Conservation (phyloP, 1,140 invertebrate genomes). For the Calephelis virginiensis region DNA sequence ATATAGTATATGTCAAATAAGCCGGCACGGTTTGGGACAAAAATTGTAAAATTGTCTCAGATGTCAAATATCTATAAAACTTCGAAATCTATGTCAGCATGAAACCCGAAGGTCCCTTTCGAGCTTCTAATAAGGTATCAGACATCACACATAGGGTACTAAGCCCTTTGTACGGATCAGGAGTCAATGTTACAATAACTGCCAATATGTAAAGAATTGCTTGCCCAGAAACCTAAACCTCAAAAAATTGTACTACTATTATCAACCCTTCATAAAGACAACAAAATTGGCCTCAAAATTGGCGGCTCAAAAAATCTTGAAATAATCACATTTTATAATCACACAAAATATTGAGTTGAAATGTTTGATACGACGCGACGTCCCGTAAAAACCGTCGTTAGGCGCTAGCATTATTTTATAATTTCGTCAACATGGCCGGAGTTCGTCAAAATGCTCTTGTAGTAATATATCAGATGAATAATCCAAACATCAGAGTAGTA, state of each 20-base stretch:
- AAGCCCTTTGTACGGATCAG: constrained; percentile 17
- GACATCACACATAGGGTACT: constrained; percentile 13
- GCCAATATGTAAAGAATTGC: not conserved
- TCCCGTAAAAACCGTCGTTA: constrained; percentile 38
- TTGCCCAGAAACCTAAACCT: constrained; percentile 33
- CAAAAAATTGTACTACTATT: constrained; percentile 48
- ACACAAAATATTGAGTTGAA: constrained; percentile 71
- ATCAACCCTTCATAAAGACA: constrained; percentile 43
- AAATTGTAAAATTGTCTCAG: constrained; percentile 1
- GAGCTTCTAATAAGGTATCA: not conserved
- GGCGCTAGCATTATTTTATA: constrained; percentile 46
- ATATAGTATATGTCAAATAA: constrained; percentile 19
- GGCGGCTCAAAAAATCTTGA: constrained; percentile 47
- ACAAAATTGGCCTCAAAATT: constrained; percentile 22
- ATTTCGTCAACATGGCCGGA: constrained; percentile 42
- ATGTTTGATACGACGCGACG: constrained; percentile 55
- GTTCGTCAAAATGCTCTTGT: constrained; percentile 27
- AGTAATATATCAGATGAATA: constrained; percentile 6
- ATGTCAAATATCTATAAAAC: constrained; percentile 6
- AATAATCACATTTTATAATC: constrained; percentile 59
- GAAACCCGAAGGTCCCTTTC: constrained; percentile 23
- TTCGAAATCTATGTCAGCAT: constrained; percentile 22
- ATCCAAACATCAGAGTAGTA: not conserved
- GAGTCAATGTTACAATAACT: constrained; percentile 21
- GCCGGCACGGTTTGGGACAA: not conserved